Evolutionary conservation across 35 echinoderm and acorn worm species (phyloP).

Genomic region (Apostichopus japonicus): DNA sequence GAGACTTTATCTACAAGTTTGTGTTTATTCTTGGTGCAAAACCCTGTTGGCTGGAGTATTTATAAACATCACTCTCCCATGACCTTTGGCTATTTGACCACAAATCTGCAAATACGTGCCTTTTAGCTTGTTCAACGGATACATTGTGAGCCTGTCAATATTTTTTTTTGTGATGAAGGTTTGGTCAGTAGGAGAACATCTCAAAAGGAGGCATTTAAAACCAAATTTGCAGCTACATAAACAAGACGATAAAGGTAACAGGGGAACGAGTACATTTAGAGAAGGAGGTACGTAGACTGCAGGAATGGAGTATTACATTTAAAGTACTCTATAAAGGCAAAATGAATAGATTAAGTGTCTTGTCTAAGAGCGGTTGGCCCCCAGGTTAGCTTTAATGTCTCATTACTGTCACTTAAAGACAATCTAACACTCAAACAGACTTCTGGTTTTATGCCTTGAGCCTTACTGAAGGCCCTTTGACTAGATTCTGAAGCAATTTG

Average conservation of each 20-base stretch:
- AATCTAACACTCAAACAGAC: neutral
- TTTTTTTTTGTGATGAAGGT: neutral
- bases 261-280: neutral
- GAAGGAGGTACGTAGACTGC: neutral
- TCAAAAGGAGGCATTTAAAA: neutral
- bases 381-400: conserved; percentile 18
- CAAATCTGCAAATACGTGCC: neutral
- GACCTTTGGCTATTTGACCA: neutral
- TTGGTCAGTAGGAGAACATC: neutral
- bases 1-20: too few relatives aligned
- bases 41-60: too few relatives aligned
- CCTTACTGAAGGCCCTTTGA: neutral
- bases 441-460: neutral
- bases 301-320: neutral
- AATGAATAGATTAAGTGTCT: conserved; percentile 6
- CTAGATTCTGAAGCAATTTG: neutral
- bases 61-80: too few relatives aligned
- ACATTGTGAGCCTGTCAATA: neutral
- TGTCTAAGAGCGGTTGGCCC: neutral
- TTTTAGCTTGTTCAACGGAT: neutral
- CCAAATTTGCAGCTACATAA: conserved; percentile 1
- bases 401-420: conserved; percentile 29
- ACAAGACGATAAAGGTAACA: neutral
- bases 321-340: conserved; percentile 6
- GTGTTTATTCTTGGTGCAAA: too few relatives aligned